A percentile compares a stretch with the other conserved stretches of the same genome.
Conservation (phyloP, 2,797 vertebrate genomes). For the Varecia variegata region DNA sequence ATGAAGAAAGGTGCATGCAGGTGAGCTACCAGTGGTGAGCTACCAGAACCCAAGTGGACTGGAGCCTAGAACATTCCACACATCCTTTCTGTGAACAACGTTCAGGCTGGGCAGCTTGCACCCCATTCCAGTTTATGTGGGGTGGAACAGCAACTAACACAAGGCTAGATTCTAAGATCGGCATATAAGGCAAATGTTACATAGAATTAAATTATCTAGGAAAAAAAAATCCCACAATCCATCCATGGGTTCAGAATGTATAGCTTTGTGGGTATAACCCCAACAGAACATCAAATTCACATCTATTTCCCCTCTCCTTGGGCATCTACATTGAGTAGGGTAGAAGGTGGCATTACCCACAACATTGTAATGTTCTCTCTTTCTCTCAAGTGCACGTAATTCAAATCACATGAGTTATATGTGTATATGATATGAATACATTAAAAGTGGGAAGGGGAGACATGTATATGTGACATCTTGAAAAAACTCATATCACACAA, state of each 20-base stretch:
- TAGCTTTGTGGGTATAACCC: background rate
- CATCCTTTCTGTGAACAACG: background rate
- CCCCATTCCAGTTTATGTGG: background rate
- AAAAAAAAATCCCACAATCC: background rate
- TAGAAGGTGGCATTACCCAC: background rate
- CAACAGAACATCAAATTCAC: background rate
- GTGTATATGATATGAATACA: background rate
- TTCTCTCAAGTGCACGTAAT: background rate
- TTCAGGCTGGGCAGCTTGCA: background rate
- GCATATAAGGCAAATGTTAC: background rate
- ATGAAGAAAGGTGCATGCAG: background rate
- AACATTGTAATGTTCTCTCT: background rate
- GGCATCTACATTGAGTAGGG: background rate
- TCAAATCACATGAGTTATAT: background rate
- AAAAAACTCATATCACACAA: background rate
- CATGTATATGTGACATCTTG: background rate
- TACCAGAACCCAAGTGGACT: background rate
- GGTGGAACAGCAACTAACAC: background rate
- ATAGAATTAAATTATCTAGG: background rate
- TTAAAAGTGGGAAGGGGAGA: background rate
- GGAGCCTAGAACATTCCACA: background rate
- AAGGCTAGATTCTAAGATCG: background rate
- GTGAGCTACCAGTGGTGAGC: background rate
- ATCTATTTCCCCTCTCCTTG: background rate
- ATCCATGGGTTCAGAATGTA: background rate